Percentiles rank a stretch among this genome's conserved stretches.
These are phyloP conservation scores for Dryobotodes eremita DNA, from an alignment of 2,888 invertebrate genomes.

Conservation along the genomic window DNA sequence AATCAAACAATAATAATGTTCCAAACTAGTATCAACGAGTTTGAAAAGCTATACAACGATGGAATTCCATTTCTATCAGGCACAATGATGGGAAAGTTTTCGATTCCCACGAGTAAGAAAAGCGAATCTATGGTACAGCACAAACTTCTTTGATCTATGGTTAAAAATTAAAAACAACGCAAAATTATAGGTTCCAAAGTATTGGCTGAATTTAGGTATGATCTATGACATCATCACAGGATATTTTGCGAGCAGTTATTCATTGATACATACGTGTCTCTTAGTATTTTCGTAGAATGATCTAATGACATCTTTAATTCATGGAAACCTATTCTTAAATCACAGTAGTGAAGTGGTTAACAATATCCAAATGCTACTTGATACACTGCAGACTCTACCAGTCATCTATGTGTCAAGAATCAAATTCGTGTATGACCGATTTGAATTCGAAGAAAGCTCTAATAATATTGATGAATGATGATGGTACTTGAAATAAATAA, in stretches of 20 bases:
- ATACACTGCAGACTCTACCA: not conserved
- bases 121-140: constrained; percentile 24
- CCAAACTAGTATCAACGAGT: constrained; percentile 35
- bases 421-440: not conserved
- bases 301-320: constrained; percentile 60
- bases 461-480: constrained; percentile 7
- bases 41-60: constrained; percentile 27
- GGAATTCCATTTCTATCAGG: constrained; percentile 35
- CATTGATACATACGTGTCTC: constrained; percentile 54
- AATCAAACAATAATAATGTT: constrained; percentile 40
- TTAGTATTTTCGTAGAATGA: constrained; percentile 67
- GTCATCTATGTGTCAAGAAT: constrained; percentile 28
- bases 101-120: constrained; percentile 49
- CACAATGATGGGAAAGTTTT: constrained; percentile 59
- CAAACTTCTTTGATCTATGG: constrained; percentile 51
- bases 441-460: constrained; percentile 31
- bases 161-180: constrained; percentile 67
- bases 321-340: constrained; percentile 52
- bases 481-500: not conserved
- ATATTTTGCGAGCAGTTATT: constrained; percentile 40
- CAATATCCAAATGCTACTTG: not conserved
- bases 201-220: constrained; percentile 72
- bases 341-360: constrained; percentile 22
- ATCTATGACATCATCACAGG: constrained; percentile 75
- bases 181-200: constrained; percentile 73